Base-by-base conservation (phyloP, 1,140 invertebrate species). In the Nautilus pompilius region DNA sequence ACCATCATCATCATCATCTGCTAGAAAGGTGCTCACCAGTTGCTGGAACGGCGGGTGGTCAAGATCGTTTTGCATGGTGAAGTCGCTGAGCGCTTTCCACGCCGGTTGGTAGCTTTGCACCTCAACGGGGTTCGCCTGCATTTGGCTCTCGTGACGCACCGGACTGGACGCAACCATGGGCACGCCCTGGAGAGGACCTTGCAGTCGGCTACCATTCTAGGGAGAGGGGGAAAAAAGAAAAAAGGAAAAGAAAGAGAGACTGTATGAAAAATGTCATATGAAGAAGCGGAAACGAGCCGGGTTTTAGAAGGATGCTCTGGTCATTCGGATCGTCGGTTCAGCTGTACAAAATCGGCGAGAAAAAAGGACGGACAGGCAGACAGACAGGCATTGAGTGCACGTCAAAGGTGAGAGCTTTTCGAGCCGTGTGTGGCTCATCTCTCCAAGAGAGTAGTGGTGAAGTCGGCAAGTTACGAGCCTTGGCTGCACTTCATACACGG, bases 151-250 rank as follows among this genome's bases (percentile, higher is more conserved):
- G 59, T 98, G 94, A 32, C 84, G 87, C 1, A 98, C 94, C 6
- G 96, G 95, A 73, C 92, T 95, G 13, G 93, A 93, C 2, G 95
- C 95, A 24, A 98, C 93, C 90, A 98, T 93, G 0, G 95, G 95
- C 58, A 98, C 95, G 32, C 96, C 95, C 82, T 96, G 91, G 8
- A 80, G 69, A n/a, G 79, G 77, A 41, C 93, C 93, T 26, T 75
- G 74, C 71, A 96, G 83, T 77, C 95, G 93, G 60, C 93, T 88
- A 62, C 94, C 94, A 84, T 96, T 94, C 92, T 95, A 85, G 53
- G 85, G 85, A 58, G 46, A 58, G 46, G 60, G 48, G 56, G 32
- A 58, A 51, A 59, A 34, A 72, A 71, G 41, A 63, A 29, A 60
- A 20, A 48, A 67, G 48, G 24, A 62, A 29, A 32, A 55, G 36